Evolutionary conservation across 2,888 invertebrate species (phyloP).

Genomic region (Euplagia quadripunctaria): DNA sequence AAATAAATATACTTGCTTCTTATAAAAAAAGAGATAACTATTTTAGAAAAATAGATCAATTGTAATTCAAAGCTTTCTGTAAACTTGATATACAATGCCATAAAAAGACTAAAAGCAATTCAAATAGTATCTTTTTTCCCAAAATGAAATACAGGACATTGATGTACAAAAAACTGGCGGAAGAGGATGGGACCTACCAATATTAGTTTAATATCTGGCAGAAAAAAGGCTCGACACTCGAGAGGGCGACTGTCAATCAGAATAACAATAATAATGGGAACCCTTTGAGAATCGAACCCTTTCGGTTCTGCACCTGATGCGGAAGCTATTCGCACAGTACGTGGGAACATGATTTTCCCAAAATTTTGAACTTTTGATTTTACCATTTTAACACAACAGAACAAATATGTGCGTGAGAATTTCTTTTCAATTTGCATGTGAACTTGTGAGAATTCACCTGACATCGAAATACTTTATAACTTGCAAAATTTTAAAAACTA

Average conservation of each 20-base stretch:
- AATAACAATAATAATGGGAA: constrained; percentile 83
- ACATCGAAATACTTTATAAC: constrained; percentile 15
- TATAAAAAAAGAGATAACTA: constrained; percentile 16
- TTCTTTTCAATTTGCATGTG: constrained; percentile 26
- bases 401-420: constrained; percentile 28
- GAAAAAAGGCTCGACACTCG: constrained; percentile 81
- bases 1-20: neutral
- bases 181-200: constrained; percentile 87
- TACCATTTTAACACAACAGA: constrained; percentile 40
- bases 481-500: neutral
- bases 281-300: constrained; percentile 81
- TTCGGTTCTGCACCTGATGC: constrained; percentile 83
- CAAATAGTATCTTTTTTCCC: constrained; percentile 79
- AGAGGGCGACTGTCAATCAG: constrained; percentile 82
- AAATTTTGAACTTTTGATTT: constrained; percentile 40
- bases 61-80: constrained; percentile 50
- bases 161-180: constrained; percentile 79
- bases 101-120: constrained; percentile 69
- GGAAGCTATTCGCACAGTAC: constrained; percentile 83
- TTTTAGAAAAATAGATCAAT: constrained; percentile 24
- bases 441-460: constrained; percentile 10
- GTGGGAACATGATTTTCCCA: constrained; percentile 74
- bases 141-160: constrained; percentile 73
- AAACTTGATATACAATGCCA: constrained; percentile 59
- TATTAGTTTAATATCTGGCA: constrained; percentile 86